Conservation (phyloP, 1,140 invertebrate genomes). For the Drosophila pruinosa region DNA sequence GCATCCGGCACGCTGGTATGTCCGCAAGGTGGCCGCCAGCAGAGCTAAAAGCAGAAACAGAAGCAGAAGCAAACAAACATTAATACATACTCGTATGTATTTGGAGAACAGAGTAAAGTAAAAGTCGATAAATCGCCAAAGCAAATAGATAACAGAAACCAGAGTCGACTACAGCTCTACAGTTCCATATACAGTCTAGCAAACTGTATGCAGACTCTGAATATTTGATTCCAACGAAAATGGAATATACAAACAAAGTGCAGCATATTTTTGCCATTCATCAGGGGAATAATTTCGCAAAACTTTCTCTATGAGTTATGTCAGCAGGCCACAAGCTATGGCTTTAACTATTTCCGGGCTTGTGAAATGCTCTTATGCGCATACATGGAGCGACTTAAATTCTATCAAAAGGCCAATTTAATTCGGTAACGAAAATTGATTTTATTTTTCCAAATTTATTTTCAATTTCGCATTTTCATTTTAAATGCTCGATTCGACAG, state of each 20-base stretch:
- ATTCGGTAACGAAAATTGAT: slow-evolving; percentile 4
- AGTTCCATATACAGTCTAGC: slow-evolving; percentile 1
- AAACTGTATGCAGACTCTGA: not conserved
- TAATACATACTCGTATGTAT: slow-evolving; percentile 51
- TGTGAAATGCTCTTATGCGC: too few relatives aligned
- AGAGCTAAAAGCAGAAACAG: slow-evolving; percentile 86
- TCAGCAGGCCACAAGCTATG: not conserved
- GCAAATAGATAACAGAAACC: slow-evolving; percentile 29
- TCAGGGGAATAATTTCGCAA: not conserved
- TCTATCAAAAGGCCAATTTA: not conserved
- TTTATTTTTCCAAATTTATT: not conserved
- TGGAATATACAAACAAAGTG: not conserved
- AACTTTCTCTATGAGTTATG: too few relatives aligned
- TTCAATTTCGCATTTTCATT: not conserved
- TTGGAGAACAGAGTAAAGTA: slow-evolving; percentile 21
- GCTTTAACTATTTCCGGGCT: not conserved
- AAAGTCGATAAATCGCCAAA: slow-evolving; percentile 36
- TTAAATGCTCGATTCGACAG: not conserved
- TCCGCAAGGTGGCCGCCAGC: slow-evolving; percentile 93
- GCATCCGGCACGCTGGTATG: slow-evolving; percentile 93
- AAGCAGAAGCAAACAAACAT: slow-evolving; percentile 10
- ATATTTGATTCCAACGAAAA: not conserved
- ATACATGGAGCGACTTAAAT: too few relatives aligned
- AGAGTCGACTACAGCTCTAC: too few relatives aligned
- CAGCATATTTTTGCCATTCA: not conserved